phyloP scores from a whole-genome alignment of 1,140 invertebrate genomes.

The Polyergus mexicanus region DNA sequence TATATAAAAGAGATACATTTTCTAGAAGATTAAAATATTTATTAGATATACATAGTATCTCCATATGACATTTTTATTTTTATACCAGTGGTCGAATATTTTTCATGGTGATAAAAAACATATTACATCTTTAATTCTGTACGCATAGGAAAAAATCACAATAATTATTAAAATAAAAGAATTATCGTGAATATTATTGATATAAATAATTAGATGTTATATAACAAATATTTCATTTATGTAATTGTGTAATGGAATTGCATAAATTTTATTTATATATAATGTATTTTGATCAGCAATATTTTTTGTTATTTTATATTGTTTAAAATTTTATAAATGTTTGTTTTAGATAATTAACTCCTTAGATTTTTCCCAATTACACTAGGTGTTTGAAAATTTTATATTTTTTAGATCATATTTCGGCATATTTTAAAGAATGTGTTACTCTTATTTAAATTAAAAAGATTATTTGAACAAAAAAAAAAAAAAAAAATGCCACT shows the following conservation, averaged over 20 bases:
- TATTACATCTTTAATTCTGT: constrained; percentile 12
- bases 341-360: neutral
- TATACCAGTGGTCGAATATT: constrained; percentile 20
- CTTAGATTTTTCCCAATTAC: too few species aligned
- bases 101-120: neutral
- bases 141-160: neutral
- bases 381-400: too few species aligned
- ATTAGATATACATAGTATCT: constrained; percentile 7
- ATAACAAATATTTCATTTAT: neutral
- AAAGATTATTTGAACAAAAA: too few species aligned
- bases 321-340: constrained; percentile 40
- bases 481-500: neutral
- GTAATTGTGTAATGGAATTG: neutral
- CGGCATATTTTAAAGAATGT: constrained; percentile 3
- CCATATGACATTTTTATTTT: constrained; percentile 34
- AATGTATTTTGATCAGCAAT: neutral
- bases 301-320: constrained; percentile 1
- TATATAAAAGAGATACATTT: constrained; percentile 24
- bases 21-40: constrained; percentile 17
- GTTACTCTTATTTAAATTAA: neutral
- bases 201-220: neutral
- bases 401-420: neutral
- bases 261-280: neutral
- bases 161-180: neutral
- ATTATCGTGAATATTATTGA: constrained; percentile 10